These are phyloP conservation scores for Scaptomyza flava DNA, from an alignment of 2,888 invertebrate genomes.

Conservation along the genomic window DNA sequence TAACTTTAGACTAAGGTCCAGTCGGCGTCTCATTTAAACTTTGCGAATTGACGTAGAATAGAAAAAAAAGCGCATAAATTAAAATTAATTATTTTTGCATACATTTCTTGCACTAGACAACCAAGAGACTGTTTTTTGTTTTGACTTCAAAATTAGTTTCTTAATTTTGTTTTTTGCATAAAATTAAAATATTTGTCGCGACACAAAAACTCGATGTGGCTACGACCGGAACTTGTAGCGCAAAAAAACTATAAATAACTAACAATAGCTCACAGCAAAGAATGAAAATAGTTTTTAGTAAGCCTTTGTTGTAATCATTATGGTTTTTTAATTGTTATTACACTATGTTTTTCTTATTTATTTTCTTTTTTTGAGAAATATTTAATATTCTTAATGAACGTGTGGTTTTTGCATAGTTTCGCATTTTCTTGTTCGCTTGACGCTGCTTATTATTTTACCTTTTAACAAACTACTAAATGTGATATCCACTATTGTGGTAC, in stretches of 20 bases:
- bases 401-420: constrained; percentile 49
- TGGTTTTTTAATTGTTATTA: constrained; percentile 2
- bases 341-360: background rate
- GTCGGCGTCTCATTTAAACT: constrained; percentile 3
- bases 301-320: constrained; percentile 12
- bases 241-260: constrained; percentile 29
- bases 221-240: constrained; percentile 64
- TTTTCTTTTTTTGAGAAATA: constrained; percentile 3
- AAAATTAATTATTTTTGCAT: constrained; percentile 29
- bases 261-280: constrained; percentile 38
- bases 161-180: constrained; percentile 33
- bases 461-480: constrained; percentile 76
- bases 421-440: constrained; percentile 35
- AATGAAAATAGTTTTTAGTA: constrained; percentile 20
- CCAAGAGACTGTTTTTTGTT: constrained; percentile 34
- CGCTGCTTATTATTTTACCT: constrained; percentile 60
- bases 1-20: constrained; percentile 41
- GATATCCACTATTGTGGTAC: constrained; percentile 83
- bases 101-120: constrained; percentile 46
- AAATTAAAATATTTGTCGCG: constrained; percentile 29
- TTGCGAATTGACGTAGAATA: constrained; percentile 31
- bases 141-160: constrained; percentile 14
- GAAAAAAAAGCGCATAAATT: constrained; percentile 64
- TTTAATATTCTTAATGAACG: constrained; percentile 27
- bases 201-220: constrained; percentile 60